Percentiles rank a stretch among this genome's conserved stretches.
Conservation (phyloP, 1,140 invertebrate genomes). For the Trichomalopsis sarcophagae region DNA sequence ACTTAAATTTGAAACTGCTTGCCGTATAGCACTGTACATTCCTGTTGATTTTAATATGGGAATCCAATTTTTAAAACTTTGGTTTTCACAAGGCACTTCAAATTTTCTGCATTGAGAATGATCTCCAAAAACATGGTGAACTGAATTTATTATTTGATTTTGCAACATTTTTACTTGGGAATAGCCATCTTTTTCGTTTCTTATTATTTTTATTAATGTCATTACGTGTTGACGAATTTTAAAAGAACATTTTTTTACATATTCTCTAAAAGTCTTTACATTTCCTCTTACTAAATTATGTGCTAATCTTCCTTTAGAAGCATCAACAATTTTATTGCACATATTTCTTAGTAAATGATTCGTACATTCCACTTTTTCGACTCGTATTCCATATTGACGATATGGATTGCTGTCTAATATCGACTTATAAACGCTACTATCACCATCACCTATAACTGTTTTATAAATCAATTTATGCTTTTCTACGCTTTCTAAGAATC, state of each 20-base stretch:
- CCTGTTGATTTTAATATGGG: background rate
- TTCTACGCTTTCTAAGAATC: background rate
- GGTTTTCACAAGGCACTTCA: background rate
- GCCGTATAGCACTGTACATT: background rate
- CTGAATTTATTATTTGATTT: background rate
- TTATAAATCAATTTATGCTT: slow-evolving; percentile 3
- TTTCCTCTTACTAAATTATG: background rate
- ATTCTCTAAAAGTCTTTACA: background rate
- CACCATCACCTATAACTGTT: background rate
- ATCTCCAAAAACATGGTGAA: slow-evolving; percentile 7
- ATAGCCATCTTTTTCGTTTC: background rate
- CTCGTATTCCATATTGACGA: background rate
- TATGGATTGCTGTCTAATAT: background rate
- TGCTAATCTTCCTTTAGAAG: background rate
- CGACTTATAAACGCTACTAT: background rate
- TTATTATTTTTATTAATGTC: background rate
- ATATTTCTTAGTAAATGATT: background rate
- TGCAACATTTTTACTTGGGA: background rate
- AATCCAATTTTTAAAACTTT: background rate
- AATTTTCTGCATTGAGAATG: background rate
- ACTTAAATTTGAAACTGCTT: slow-evolving; percentile 27
- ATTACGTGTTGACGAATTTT: background rate
- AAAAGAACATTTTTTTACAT: background rate
- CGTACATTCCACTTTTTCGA: background rate
- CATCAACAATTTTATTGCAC: background rate